Conservation (phyloP, 1,140 invertebrate genomes). For the Caenorhabditis brenneri region DNA sequence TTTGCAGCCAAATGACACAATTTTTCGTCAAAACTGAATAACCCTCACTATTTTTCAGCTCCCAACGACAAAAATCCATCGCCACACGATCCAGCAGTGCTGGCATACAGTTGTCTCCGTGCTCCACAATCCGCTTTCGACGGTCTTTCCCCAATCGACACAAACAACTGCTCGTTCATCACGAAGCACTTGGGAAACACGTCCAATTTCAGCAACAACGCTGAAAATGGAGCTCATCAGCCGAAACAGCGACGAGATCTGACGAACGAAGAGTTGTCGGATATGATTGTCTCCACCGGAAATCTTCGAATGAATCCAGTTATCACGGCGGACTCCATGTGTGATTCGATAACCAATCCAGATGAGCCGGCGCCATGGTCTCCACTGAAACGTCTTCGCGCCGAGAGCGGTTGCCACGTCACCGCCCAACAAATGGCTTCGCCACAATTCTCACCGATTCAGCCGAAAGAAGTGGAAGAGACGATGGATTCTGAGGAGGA, state of each 20-base stretch:
- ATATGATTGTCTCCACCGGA: conserved; percentile 13
- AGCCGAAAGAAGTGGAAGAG: not conserved
- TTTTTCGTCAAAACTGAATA: not conserved
- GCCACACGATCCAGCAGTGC: not conserved
- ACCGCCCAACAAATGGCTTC: not conserved
- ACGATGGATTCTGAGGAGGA: not conserved
- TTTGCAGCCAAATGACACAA: not conserved
- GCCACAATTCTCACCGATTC: not conserved
- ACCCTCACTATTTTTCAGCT: not conserved
- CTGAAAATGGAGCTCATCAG: too few relatives aligned
- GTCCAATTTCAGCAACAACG: too few relatives aligned
- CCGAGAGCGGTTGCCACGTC: not conserved
- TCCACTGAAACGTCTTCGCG: conserved; percentile 22
- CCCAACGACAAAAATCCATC: not conserved
- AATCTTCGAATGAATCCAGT: conserved; percentile 20
- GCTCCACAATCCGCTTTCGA: conserved; percentile 5
- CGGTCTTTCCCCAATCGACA: conserved; percentile 32
- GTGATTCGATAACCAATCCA: not conserved
- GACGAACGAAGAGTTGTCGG: conserved; percentile 11
- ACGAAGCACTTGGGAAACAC: not conserved
- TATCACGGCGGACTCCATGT: not conserved
- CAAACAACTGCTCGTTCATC: conserved; percentile 11
- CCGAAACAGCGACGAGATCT: not conserved
- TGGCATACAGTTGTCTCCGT: conserved; percentile 2
- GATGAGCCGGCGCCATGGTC: not conserved